Evolutionary conservation across 2,797 vertebrate species (phyloP), one percentile per base, ranked within the genome.

Genomic region (Thunnus albacares): DNA sequence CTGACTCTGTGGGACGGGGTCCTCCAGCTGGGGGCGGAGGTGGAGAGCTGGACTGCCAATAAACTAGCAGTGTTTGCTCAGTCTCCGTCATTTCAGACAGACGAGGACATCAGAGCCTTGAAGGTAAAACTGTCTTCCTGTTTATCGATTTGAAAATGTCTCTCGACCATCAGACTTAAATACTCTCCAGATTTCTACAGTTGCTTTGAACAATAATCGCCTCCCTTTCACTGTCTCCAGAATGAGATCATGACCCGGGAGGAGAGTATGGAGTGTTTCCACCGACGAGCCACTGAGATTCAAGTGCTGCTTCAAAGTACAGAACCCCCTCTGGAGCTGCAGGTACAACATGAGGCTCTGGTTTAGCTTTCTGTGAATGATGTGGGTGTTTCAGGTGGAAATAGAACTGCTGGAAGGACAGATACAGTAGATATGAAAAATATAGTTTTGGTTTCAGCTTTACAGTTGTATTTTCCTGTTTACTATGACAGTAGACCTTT

Each of bases 1-100:
- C 87, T 96, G 87, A 94, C 92, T 71, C 87, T 96, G 84, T 99
- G 98, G 98, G 97, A 97, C 3, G 96, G 96, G 45, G 94, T 97
- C 71, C 93, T 96, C 11, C 89, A 89, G 66, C 92, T 97, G 75
- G 96, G 95, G 74, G 79, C 73, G 28, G 95, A 94, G 11, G 91
- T 97, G 0, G 96, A 97, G 0, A 88, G 86, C 49, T 97, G 97
- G 97, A 88, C 87, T 0, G 62, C 76, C 3, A 60, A 80, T n/a
- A 94, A 94, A 71, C 80, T 97, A 28, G 84, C 76, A 53, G 79
- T 72, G 0, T 79, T 96, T 56, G 89, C 95, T 65, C 91, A 92
- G 24, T 76, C n/a, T 47, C 84, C 83, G 0, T 86, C 95, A 26
- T 94, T 95, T 80, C 86, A 92, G 83, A 88, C 83, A 0, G 95